Base-by-base conservation (phyloP, 2,113 vertebrate genomes). In the Serilophus lunatus region DNA sequence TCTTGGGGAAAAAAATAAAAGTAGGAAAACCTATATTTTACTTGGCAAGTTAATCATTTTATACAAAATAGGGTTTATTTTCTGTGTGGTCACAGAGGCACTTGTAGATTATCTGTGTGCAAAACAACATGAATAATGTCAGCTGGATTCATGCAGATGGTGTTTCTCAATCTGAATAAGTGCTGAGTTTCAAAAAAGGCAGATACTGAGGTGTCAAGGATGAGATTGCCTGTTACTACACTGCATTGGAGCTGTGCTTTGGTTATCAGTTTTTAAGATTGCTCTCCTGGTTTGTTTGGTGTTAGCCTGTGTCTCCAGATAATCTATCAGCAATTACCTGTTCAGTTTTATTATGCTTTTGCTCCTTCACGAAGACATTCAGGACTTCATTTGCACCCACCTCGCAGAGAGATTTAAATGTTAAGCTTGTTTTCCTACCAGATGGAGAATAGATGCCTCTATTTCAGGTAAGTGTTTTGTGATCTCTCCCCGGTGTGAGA, bases 371-470 rank as follows among this genome's bases (percentile, higher is more conserved):
- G 56, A 63, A 31, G 59, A 80, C 18, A 13, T 72, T 83, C 82
- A 82, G 80, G 85, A 78, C 69, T 86, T 92, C 36, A 65, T 83
- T 78, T 93, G 89, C 82, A 92, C 81, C 86, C 57, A 57, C 53
- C 88, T 61, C 57, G 82, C 64, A 88, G 71, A 22, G 45, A 42
- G 68, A 68, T 84, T 88, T 79, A 95, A 96, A 96, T 78, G 93
- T 86, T 90, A 92, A 76, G 56, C 68, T 93, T 95, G 51, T 93
- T 95, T 95, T 92, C 53, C 50, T 86, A 65, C 57, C 71, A 77
- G 45, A 86, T 33, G 45, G 90, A 94, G 64, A 90, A 63, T 17
- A 63, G 71, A 66, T 0, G 6, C 68, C 68, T 93, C 71, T 86
- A 3, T 82, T 90, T 75, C 88, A 88, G 80, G 76, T 80, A 49